A percentile compares a stretch with the other conserved stretches of the same genome.
phyloP scores from a whole-genome alignment of 2,888 invertebrate genomes.

The Agrochola macilenta region DNA sequence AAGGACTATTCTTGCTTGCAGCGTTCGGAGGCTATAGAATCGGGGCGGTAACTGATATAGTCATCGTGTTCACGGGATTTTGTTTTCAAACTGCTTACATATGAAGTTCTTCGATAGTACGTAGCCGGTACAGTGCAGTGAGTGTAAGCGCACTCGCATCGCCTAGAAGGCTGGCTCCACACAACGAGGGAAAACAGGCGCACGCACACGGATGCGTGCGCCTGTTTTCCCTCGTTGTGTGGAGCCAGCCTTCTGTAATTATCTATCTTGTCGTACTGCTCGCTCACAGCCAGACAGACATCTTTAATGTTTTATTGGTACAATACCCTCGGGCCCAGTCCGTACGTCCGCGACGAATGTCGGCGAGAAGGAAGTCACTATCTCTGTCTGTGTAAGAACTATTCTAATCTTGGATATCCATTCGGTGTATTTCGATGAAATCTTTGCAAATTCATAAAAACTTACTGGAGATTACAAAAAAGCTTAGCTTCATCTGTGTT shows the following conservation, averaged over 20 bases:
- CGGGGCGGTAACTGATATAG: too few relatives aligned
- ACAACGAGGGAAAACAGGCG: too few relatives aligned
- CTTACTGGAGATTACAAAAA: not conserved
- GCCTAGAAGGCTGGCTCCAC: too few relatives aligned
- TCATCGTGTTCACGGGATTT: too few relatives aligned
- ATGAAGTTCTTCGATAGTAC: too few relatives aligned
- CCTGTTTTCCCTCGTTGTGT: not conserved
- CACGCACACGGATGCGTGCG: too few relatives aligned
- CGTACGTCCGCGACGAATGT: slow-evolving; percentile 31
- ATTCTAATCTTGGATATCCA: slow-evolving; percentile 36
- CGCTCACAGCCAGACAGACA: slow-evolving; percentile 66
- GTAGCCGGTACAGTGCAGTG: not conserved
- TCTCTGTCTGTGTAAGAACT: slow-evolving; percentile 42
- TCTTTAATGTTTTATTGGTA: slow-evolving; percentile 68
- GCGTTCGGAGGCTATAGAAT: too few relatives aligned
- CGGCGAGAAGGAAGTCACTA: slow-evolving; percentile 53
- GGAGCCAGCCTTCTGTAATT: slow-evolving; percentile 9
- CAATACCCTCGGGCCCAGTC: slow-evolving; percentile 64
- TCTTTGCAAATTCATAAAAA: not conserved
- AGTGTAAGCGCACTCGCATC: not conserved
- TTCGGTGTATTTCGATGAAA: slow-evolving; percentile 14
- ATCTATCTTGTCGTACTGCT: not conserved
- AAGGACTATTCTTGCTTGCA: too few relatives aligned
- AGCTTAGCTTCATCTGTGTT: not conserved
- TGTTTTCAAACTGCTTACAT: too few relatives aligned